Evolutionary conservation across 2,888 invertebrate species (phyloP), one percentile per base, ranked within the genome.

Genomic region (Brachyptera risi): DNA sequence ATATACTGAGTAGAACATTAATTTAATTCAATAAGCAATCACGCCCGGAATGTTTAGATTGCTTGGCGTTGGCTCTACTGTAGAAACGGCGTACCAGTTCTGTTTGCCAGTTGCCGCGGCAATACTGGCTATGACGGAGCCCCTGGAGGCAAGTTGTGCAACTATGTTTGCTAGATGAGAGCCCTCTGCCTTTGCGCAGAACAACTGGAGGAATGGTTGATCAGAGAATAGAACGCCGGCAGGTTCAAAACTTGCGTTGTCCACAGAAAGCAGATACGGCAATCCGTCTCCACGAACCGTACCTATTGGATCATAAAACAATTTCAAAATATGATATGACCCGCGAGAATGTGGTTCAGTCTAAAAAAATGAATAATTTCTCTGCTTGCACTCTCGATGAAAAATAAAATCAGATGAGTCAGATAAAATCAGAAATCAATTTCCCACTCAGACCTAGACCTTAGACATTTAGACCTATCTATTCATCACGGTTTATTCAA

Each of bases 61-160:
- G 35, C 40, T n/a, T 4, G 59, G 56, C 5, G 27, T 31, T 24
- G 59, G 51, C 11, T 67, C 66, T 61, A 68, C 69, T 7, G 74
- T 75, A 63, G 75, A 73, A 24, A 76, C 69, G 1, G 73, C 68
- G 50, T 74, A 68, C 74, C 74, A 76, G 27, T 60, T 62, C 13
- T 63, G 51, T 35, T 70, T 71, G 27, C 71, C 73, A 35, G 68
- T 68, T 11, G 68, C 69, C 4, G 72, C 68, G 26, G 72, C 71
- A 50, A 76, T 61, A 59, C 71, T 74, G 19, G 70, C 67, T 37
- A 76, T 71, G 1, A 68, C 66, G 1, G 72, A 67, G 1, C 67
- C 69, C 31, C 71, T 72, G 7, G 68, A 63, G 2, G 70, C 67
- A 27, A 73, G 69, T 24, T 68, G 68, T 24, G 69, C 71, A 1